Conservation (phyloP, 2,888 invertebrate species). For the Pristionchus exspectatus region DNA sequence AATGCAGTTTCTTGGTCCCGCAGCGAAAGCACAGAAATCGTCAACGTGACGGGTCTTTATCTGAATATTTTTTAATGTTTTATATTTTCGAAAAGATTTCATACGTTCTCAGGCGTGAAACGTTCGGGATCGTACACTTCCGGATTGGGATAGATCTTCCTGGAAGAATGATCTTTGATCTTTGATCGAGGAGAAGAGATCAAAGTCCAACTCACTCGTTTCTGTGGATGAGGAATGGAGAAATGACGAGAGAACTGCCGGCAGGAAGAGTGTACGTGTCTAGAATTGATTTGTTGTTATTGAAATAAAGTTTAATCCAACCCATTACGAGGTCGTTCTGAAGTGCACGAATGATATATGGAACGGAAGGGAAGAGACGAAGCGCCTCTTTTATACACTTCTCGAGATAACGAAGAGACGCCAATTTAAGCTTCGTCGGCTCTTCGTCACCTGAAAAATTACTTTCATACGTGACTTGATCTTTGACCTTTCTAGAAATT, state of each 20-base stretch:
- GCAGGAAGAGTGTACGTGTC: constrained; percentile 50
- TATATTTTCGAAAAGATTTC: neutral
- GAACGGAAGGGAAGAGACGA: constrained; percentile 67
- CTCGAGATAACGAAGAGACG: constrained; percentile 65
- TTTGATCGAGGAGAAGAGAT: neutral
- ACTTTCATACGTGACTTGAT: too few species aligned
- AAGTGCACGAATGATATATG: constrained; percentile 62
- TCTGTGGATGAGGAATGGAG: constrained; percentile 57
- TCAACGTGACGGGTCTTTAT: constrained; percentile 52
- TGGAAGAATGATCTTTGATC: neutral
- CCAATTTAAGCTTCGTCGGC: constrained; percentile 63
- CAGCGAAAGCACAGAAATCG: constrained; percentile 57
- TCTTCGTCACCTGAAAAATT: constrained; percentile 64
- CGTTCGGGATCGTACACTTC: constrained; percentile 56
- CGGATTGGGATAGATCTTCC: constrained; percentile 48
- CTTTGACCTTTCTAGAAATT: neutral
- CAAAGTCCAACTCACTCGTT: constrained; percentile 47
- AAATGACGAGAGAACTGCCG: constrained; percentile 53
- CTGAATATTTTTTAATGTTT: neutral
- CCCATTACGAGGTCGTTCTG: constrained; percentile 64
- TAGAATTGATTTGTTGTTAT: constrained; percentile 39
- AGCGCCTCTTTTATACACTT: constrained; percentile 68
- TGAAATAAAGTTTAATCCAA: neutral
- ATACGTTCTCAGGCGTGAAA: constrained; percentile 56
- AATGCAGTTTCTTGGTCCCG: constrained; percentile 57